Evolutionary conservation across 2,888 invertebrate species (phyloP).

Genomic region (Pherbina coryleti): DNA sequence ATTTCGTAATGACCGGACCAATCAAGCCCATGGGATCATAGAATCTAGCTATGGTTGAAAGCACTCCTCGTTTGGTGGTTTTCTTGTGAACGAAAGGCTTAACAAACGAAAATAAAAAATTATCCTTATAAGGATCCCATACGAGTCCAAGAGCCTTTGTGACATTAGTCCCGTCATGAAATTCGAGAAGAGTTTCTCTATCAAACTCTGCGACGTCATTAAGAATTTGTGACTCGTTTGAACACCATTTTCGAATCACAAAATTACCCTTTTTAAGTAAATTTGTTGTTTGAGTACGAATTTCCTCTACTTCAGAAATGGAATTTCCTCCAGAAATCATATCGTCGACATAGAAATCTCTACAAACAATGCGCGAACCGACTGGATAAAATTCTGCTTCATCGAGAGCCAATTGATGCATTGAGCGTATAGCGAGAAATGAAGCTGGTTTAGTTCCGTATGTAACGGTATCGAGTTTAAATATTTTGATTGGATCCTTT

Average conservation of each 20-base stretch:
- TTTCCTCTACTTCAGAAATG: too few species aligned
- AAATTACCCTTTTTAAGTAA: background rate
- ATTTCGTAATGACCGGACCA: slow-evolving; percentile 41
- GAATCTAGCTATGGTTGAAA: slow-evolving; percentile 38
- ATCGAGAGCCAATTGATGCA: slow-evolving; percentile 10
- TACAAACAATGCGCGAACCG: slow-evolving; percentile 17
- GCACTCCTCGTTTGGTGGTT: slow-evolving; percentile 37
- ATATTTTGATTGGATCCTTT: slow-evolving; percentile 9
- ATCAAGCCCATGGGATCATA: slow-evolving; percentile 44
- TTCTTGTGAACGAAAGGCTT: background rate
- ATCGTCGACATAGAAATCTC: slow-evolving; percentile 43
- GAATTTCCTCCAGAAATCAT: slow-evolving; percentile 42
- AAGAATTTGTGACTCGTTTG: slow-evolving; percentile 29
- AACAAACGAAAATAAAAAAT: slow-evolving; percentile 34
- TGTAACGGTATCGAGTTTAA: slow-evolving; percentile 23
- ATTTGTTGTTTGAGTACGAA: slow-evolving; percentile 17
- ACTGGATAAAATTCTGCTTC: slow-evolving; percentile 31
- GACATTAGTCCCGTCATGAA: slow-evolving; percentile 10
- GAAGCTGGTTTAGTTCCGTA: slow-evolving; percentile 22
- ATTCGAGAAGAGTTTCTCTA: slow-evolving; percentile 30
- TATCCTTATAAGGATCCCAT: slow-evolving; percentile 39
- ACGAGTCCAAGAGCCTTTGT: slow-evolving; percentile 43
- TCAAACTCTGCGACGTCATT: background rate
- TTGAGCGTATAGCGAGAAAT: background rate
- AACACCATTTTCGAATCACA: slow-evolving; percentile 36